Conservation (phyloP, 2,113 vertebrate genomes). For the Holacanthus passer region DNA sequence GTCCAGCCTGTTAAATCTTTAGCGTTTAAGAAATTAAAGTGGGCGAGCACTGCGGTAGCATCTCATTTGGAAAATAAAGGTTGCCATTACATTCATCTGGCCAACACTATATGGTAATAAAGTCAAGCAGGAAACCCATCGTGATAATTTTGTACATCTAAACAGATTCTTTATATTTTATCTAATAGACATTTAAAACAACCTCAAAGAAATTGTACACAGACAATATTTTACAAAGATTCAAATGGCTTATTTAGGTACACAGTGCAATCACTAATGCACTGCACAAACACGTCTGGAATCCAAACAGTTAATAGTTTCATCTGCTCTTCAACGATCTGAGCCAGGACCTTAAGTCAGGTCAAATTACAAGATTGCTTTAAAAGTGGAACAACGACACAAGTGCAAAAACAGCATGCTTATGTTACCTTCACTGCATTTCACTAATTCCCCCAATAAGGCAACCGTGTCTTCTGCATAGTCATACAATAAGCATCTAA, state of each 20-base stretch:
- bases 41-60: background rate
- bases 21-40: conserved; percentile 2
- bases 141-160: background rate
- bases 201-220: conserved; percentile 26
- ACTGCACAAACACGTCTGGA: conserved; percentile 38
- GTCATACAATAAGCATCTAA: conserved; percentile 76
- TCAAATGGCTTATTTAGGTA: conserved; percentile 65
- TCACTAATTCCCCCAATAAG: conserved; percentile 65
- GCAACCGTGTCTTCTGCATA: conserved; percentile 78
- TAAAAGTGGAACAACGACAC: conserved; percentile 49
- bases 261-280: conserved; percentile 33
- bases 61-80: conserved; percentile 20
- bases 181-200: conserved; percentile 7
- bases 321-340: conserved; percentile 65
- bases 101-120: conserved; percentile 1
- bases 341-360: conserved; percentile 66
- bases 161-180: conserved; percentile 13
- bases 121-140: background rate
- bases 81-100: conserved; percentile 56
- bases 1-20: background rate
- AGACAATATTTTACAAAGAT: conserved; percentile 41
- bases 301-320: conserved; percentile 25
- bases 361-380: conserved; percentile 48
- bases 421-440: conserved; percentile 48
- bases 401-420: conserved; percentile 74